These are phyloP conservation scores for Sitta carolinensis DNA, from an alignment of 2,797 vertebrate genomes.

Conservation along the genomic window DNA sequence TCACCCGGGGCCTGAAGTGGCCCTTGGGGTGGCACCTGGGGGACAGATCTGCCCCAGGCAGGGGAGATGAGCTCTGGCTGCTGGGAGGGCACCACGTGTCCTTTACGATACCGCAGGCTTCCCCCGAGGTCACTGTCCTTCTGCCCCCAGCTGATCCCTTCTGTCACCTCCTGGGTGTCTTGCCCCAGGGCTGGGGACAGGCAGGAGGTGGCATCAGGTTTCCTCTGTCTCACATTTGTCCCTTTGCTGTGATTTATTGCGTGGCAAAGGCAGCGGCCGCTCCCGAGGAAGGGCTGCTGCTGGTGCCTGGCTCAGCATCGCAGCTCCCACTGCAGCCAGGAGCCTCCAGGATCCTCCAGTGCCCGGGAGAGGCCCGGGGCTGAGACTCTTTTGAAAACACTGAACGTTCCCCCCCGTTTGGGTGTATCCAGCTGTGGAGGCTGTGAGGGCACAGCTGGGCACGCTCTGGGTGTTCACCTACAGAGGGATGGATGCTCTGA, in stretches of 20 bases:
- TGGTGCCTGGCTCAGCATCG: neutral
- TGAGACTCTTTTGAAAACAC: neutral
- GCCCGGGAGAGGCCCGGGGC: neutral
- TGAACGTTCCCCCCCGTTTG: rapidly evolving
- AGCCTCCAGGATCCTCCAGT: neutral
- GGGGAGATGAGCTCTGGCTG: neutral
- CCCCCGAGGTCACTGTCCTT: neutral
- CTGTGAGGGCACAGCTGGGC: neutral
- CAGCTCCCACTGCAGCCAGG: neutral
- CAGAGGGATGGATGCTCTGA: neutral
- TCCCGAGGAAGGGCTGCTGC: neutral
- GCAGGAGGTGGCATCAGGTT: neutral
- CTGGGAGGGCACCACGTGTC: rapidly evolving
- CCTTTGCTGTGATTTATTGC: neutral
- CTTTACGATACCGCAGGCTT: rapidly evolving
- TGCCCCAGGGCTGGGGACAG: neutral
- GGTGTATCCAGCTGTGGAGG: neutral
- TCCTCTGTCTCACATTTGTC: neutral
- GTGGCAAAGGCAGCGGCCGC: neutral
- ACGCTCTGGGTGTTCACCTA: neutral
- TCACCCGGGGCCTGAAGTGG: neutral
- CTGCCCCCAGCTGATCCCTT: neutral
- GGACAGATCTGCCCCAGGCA: neutral
- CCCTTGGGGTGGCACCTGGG: neutral
- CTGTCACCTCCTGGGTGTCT: neutral